Percentiles rank a stretch among this genome's conserved stretches.
These are phyloP conservation scores for Leptonema lineaticorne DNA, from an alignment of 1,140 invertebrate genomes.

Conservation along the genomic window DNA sequence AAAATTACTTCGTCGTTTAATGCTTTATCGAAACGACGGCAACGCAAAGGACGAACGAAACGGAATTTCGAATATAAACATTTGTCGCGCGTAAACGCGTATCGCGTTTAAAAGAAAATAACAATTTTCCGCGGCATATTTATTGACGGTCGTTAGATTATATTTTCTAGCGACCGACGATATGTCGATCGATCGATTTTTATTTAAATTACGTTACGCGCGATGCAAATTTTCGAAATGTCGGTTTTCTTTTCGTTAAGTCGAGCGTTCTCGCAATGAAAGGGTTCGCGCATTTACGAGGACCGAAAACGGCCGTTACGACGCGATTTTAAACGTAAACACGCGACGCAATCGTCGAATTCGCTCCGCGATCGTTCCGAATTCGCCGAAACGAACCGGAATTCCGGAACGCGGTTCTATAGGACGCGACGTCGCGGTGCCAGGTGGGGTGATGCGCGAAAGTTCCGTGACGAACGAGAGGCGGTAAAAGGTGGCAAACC, in stretches of 20 bases:
- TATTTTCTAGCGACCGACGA: no score
- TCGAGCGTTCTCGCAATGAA: not conserved
- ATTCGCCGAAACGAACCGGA: slow-evolving; percentile 34
- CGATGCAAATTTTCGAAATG: no score
- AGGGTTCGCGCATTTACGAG: not conserved
- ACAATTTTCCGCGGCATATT: no score
- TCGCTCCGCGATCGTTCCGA: not conserved
- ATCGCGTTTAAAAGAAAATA: no score
- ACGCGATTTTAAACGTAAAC: not conserved
- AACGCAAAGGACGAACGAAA: no score
- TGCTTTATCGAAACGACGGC: no score
- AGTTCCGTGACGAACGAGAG: slow-evolving; percentile 39
- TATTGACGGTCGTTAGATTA: no score
- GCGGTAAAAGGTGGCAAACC: slow-evolving; percentile 45
- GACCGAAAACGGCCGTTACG: not conserved
- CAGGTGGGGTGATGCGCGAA: slow-evolving; percentile 52
- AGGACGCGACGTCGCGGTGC: slow-evolving; percentile 53
- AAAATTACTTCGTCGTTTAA: no score
- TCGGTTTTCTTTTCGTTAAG: not conserved
- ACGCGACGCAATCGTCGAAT: slow-evolving; percentile 4
- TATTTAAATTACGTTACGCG: no score
- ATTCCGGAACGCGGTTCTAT: slow-evolving; percentile 41
- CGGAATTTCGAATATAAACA: no score
- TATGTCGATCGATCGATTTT: no score
- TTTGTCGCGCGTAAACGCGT: no score